Percentiles rank a stretch among this genome's conserved stretches.
Evolutionary conservation across 2,888 invertebrate genomes (phyloP).

Genomic region (Ectemnius continuus): DNA sequence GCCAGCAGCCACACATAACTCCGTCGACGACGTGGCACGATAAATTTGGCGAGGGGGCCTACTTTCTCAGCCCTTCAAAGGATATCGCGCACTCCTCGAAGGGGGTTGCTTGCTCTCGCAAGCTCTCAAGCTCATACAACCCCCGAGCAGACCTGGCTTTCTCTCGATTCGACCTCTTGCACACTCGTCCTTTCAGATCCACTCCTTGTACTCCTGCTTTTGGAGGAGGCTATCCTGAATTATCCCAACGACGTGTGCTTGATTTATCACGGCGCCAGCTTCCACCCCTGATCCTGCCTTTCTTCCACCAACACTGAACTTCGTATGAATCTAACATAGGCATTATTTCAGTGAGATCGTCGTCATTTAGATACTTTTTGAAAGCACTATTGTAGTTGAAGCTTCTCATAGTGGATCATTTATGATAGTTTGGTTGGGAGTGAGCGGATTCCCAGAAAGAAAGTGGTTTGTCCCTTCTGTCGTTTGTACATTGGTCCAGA

Average conservation of each 20-base stretch:
- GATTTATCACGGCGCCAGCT: slow-evolving; percentile 64
- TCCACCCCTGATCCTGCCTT: slow-evolving; percentile 17
- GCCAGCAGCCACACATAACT: slow-evolving; percentile 44
- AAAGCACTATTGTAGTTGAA: neutral
- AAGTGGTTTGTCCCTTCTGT: slow-evolving; percentile 10
- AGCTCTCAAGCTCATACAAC: slow-evolving; percentile 14
- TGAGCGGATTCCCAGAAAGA: neutral
- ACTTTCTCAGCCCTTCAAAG: slow-evolving; percentile 42
- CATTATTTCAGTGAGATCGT: neutral
- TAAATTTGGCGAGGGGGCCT: slow-evolving; percentile 56
- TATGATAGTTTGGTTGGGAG: no score
- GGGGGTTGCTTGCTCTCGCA: slow-evolving; percentile 19
- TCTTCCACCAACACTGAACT: neutral
- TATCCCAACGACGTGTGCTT: slow-evolving; percentile 69
- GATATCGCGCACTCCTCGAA: neutral
- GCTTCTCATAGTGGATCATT: neutral
- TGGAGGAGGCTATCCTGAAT: slow-evolving; percentile 60
- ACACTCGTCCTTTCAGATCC: slow-evolving; percentile 41
- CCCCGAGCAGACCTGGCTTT: slow-evolving; percentile 35
- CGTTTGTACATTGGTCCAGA: slow-evolving; percentile 40
- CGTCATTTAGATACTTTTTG: neutral
- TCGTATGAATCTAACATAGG: no score
- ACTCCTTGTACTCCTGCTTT: slow-evolving; percentile 20
- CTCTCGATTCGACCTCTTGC: slow-evolving; percentile 64
- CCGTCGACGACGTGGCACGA: slow-evolving; percentile 51